Evolutionary conservation across 2,888 invertebrate genomes (phyloP).

Genomic region (Conops quadrifasciatus): DNA sequence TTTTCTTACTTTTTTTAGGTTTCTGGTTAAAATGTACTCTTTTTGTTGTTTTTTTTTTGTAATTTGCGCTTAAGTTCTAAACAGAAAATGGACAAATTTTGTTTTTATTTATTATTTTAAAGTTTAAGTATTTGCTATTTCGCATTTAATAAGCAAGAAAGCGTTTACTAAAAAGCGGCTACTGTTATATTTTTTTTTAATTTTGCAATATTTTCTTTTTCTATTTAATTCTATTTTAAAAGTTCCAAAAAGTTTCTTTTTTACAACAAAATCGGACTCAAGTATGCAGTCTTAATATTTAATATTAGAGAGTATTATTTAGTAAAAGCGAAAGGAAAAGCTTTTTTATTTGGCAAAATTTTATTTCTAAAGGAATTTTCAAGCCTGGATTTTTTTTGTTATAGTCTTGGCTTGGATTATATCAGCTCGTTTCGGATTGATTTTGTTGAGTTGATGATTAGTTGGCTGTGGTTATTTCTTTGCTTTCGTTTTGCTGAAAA

Average conservation of each 20-base stretch:
- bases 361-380: conserved; percentile 9
- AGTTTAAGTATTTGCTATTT: conserved; percentile 32
- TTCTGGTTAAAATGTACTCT: conserved; percentile 9
- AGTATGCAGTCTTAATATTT: conserved; percentile 18
- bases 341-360: conserved; percentile 22
- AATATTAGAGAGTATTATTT: too few species aligned
- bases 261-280: conserved; percentile 8
- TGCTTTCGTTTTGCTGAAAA: conserved; percentile 21
- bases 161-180: conserved; percentile 32
- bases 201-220: conserved; percentile 24
- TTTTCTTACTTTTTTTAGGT: conserved; percentile 19
- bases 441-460: conserved; percentile 13
- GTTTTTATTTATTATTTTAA: conserved; percentile 29
- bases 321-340: conserved; percentile 25
- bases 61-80: conserved; percentile 48
- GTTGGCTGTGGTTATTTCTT: conserved; percentile 13
- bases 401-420: neutral
- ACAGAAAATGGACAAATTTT: conserved; percentile 53
- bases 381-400: conserved; percentile 13
- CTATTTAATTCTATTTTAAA: neutral
- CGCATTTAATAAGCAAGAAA: conserved; percentile 43
- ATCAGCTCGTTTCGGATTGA: neutral
- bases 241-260: conserved; percentile 1
- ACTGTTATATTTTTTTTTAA: conserved; percentile 21
- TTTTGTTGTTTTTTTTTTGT: conserved; percentile 36